phyloP scores from a whole-genome alignment of 35 echinoderm and acorn worm species.

The Heliocidaris erythrogramma region DNA sequence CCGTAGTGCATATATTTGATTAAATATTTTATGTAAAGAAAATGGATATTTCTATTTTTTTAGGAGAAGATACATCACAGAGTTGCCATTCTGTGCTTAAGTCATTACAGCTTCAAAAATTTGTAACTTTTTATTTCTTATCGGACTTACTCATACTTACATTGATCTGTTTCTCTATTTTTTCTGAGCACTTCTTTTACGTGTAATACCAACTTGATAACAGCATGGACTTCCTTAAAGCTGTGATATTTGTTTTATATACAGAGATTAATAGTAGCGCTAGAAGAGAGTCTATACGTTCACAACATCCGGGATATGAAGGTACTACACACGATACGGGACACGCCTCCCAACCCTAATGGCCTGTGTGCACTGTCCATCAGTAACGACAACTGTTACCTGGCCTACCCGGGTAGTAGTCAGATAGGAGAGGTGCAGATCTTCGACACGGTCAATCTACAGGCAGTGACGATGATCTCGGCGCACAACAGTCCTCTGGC shows the following conservation, averaged over 20 bases:
- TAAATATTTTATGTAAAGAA: too few species aligned
- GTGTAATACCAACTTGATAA: too few species aligned
- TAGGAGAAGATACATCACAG: too few species aligned
- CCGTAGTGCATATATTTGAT: too few species aligned
- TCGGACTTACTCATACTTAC: too few species aligned
- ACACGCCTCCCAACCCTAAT: slow-evolving; percentile 88
- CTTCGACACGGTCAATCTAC: slow-evolving; percentile 97
- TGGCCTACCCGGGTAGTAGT: slow-evolving; percentile 95
- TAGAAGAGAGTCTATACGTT: slow-evolving; percentile 96
- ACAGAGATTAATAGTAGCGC: slow-evolving; percentile 94
- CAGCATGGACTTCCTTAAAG: too few species aligned
- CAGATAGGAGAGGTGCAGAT: slow-evolving; percentile 99
- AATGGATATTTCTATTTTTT: too few species aligned
- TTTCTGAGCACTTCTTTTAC: background rate
- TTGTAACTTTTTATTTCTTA: too few species aligned
- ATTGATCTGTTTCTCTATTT: background rate
- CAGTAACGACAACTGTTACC: slow-evolving; percentile 93
- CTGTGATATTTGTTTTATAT: background rate
- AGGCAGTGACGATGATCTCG: slow-evolving; percentile 97
- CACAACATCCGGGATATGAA: slow-evolving; percentile 99
- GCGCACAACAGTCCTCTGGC: slow-evolving; percentile 95
- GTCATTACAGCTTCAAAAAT: too few species aligned
- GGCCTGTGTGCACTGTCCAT: slow-evolving; percentile 95
- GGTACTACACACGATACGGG: slow-evolving; percentile 98
- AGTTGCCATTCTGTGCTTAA: too few species aligned